phyloP scores from a whole-genome alignment of 2,113 vertebrate species.

The Albula glossodonta region DNA sequence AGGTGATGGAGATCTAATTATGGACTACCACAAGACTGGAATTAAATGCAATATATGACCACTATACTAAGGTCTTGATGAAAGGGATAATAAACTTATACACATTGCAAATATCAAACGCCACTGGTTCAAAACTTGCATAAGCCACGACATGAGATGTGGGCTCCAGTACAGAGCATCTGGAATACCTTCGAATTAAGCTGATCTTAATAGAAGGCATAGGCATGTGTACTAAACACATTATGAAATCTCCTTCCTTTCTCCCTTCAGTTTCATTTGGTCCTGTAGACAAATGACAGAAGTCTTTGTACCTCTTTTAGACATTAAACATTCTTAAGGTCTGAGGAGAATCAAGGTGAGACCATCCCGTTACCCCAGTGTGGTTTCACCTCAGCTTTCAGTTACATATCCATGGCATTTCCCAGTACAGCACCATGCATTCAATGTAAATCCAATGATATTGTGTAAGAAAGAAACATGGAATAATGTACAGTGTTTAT shows the following conservation, averaged over 20 bases:
- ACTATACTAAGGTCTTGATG: too few relatives aligned
- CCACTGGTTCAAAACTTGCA: neutral
- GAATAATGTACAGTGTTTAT: neutral
- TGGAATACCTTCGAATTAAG: neutral
- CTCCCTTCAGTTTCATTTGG: neutral
- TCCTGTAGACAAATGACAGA: too few relatives aligned
- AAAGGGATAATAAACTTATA: neutral
- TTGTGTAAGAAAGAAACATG: neutral
- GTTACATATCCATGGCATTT: neutral
- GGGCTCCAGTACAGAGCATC: neutral
- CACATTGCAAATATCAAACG: neutral
- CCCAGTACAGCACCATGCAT: neutral
- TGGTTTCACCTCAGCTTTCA: neutral
- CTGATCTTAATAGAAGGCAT: neutral
- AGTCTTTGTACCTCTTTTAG: neutral
- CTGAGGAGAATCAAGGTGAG: neutral
- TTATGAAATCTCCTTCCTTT: neutral
- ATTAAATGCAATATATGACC: too few relatives aligned
- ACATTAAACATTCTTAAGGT: neutral
- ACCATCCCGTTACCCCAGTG: neutral
- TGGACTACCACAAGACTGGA: too few relatives aligned
- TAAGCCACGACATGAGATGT: neutral
- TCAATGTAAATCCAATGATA: neutral
- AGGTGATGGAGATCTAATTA: neutral
- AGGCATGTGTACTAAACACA: neutral